phyloP scores from a whole-genome alignment of 2,113 vertebrate genomes.

The Ictidomys tridecemlineatus region DNA sequence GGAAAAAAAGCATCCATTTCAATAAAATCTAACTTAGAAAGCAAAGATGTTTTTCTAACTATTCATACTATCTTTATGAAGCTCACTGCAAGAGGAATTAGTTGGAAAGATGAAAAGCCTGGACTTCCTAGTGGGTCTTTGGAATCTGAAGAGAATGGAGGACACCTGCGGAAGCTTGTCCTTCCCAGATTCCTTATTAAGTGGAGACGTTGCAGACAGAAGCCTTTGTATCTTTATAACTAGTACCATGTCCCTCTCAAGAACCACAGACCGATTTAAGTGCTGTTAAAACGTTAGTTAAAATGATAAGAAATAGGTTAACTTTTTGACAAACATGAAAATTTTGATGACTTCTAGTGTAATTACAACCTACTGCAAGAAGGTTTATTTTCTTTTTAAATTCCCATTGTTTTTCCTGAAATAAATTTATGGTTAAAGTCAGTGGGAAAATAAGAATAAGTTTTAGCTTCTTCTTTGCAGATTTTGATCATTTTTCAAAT shows the following conservation, averaged over 20 bases:
- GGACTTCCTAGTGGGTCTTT: neutral
- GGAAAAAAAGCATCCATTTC: neutral
- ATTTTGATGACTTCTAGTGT: neutral
- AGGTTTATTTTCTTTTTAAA: neutral
- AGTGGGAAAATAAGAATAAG: neutral
- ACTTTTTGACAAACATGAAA: neutral
- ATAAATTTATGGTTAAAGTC: neutral
- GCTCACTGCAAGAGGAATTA: neutral
- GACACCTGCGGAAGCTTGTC: neutral
- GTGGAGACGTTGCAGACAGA: neutral
- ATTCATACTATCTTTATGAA: slow-evolving; percentile 44
- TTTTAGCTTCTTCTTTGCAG: neutral
- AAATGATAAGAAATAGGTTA: neutral
- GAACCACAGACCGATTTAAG: neutral
- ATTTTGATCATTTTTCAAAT: neutral
- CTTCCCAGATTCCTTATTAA: slow-evolving; percentile 21
- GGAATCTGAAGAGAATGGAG: neutral
- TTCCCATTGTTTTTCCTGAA: neutral
- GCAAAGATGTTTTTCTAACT: slow-evolving; percentile 28
- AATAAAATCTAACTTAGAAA: slow-evolving; percentile 48
- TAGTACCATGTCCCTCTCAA: neutral
- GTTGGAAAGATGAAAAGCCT: slow-evolving; percentile 16
- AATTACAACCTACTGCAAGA: neutral
- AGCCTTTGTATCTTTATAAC: neutral
- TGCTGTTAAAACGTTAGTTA: neutral